Base-by-base conservation (phyloP, 1,140 invertebrate genomes). In the Sarcophaga bullata region DNA sequence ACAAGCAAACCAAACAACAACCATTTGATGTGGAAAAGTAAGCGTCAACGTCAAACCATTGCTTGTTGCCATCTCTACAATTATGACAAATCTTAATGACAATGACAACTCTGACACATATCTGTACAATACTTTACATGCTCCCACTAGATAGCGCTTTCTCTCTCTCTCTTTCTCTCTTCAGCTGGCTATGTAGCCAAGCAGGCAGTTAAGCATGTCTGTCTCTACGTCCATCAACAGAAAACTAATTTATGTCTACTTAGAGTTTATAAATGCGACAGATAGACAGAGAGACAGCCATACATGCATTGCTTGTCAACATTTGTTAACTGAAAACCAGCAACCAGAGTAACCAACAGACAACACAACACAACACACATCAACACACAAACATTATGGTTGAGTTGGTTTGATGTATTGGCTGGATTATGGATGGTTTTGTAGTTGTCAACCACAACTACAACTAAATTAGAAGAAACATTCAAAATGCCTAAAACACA, bases 401-500 rank as follows among this genome's bases (percentile, higher is more conserved):
- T 68, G 62, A 19, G 6, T 68, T 25, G 25, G 25, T 37, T 37
- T 37, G 25, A 37, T 37, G 25, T 37, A 37, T 37, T 37, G 25
- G 25, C 25, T 37, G 25, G 25, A 37, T 37, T 37, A 4, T 37
- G 11, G n/a, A 62, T n/a, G 62, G 17, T 52, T 52, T 68, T 68
- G 62, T 68, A 68, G 17, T 68, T 68, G 62, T 25, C 62, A 68
- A n/a, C 62, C 62, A 68, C 62, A 68, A 68, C n/a, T 68, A 68
- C 62, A 68, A 19, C 62, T 68, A 68, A 68, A 68, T 68, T 68
- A 68, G 15, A 68, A 68, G 19, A 19, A 68, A 19, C 17, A 68
- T 54, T 10, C 52, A 9, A 54, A 13, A 37, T 37, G 25, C 1
- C 25, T 37, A 37, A 37, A 37, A 37, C 25, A 37, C 25, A 37